Conservation (phyloP, 2,797 vertebrate genomes). For the Numenius phaeopus region DNA sequence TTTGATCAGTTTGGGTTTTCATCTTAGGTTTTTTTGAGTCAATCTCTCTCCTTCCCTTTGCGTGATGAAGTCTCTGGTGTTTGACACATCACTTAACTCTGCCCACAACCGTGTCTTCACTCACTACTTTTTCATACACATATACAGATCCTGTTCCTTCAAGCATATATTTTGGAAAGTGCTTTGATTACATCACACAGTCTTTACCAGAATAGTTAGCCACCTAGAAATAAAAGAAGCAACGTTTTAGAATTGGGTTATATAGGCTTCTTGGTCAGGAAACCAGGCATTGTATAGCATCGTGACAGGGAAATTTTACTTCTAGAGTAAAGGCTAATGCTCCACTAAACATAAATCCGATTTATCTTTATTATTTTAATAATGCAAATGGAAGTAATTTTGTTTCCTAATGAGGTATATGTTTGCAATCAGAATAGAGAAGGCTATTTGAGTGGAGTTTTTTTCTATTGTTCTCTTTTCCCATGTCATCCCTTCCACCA, state of each 20-base stretch:
- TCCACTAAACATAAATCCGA: background rate
- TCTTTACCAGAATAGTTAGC: background rate
- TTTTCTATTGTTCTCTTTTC: conserved; percentile 2
- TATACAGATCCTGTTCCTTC: background rate
- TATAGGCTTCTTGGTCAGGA: background rate
- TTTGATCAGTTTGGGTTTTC: background rate
- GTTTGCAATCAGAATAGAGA: background rate
- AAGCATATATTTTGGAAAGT: background rate
- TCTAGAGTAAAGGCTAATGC: background rate
- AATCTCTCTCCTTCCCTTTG: background rate
- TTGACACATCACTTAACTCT: background rate
- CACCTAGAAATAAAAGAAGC: background rate
- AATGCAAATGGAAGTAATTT: background rate
- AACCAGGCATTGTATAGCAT: background rate
- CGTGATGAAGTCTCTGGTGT: background rate
- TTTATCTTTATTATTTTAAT: background rate
- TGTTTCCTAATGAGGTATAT: background rate
- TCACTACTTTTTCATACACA: background rate
- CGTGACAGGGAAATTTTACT: background rate
- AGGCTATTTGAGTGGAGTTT: background rate
- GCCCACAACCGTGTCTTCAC: background rate
- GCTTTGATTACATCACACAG: background rate
- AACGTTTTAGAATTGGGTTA: background rate
- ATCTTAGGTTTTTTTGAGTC: background rate
- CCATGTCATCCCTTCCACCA: background rate